Evolutionary conservation across 2,113 vertebrate species (phyloP).

Genomic region (Scortum barcoo): DNA sequence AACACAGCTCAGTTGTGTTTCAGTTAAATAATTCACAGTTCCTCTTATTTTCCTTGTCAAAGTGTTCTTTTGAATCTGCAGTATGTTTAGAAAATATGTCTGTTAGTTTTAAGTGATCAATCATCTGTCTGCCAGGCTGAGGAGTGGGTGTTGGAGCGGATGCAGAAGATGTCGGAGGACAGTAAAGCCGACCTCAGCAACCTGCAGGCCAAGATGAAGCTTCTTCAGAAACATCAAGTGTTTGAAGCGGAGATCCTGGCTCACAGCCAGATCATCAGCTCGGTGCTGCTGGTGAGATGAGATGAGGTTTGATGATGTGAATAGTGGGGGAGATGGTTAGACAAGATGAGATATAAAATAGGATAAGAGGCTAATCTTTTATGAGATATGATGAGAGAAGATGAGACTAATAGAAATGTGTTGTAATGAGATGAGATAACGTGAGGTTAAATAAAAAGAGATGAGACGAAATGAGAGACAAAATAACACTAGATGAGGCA

Average conservation of each 20-base stretch:
- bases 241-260: slow-evolving; percentile 93
- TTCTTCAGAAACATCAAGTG: slow-evolving; percentile 89
- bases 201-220: slow-evolving; percentile 87
- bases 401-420: too few species aligned
- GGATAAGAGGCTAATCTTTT: too few species aligned
- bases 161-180: slow-evolving; percentile 87
- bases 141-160: slow-evolving; percentile 89
- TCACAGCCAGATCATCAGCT: slow-evolving; percentile 84
- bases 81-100: not conserved
- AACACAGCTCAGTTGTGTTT: not conserved
- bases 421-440: too few species aligned
- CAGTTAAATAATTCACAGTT: not conserved
- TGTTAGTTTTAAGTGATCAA: not conserved
- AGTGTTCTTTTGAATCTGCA: not conserved
- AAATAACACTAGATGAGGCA: too few species aligned
- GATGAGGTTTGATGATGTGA: too few species aligned
- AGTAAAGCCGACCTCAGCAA: slow-evolving; percentile 82
- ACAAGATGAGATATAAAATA: too few species aligned
- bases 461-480: not conserved
- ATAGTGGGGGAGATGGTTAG: too few species aligned
- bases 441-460: not conserved
- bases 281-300: slow-evolving; percentile 83
- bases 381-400: too few species aligned
- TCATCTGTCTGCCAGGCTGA: slow-evolving; percentile 81
- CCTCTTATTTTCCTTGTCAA: not conserved